Percentiles rank a stretch among this genome's conserved stretches.
Evolutionary conservation across 2,888 invertebrate genomes (phyloP).

Genomic region (Lepas anatifera): DNA sequence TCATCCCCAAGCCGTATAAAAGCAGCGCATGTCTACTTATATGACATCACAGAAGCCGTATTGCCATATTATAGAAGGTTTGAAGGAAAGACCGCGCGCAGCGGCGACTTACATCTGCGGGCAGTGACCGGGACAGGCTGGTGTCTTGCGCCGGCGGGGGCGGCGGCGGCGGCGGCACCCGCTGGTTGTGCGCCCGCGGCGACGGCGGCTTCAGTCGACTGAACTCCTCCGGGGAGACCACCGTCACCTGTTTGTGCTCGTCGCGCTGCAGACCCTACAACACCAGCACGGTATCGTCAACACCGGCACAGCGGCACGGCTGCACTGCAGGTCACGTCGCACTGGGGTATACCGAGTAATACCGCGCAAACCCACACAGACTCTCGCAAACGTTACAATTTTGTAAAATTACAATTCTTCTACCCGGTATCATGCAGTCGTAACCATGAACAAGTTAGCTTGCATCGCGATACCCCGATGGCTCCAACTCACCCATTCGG

Average conservation of each 20-base stretch:
- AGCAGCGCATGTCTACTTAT: too few relatives aligned
- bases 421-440: too few relatives aligned
- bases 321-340: background rate
- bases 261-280: background rate
- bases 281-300: background rate
- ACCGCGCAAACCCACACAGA: background rate
- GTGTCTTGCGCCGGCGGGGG: constrained; percentile 19
- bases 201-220: background rate
- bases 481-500: constrained; percentile 44
- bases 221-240: background rate
- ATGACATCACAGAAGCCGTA: too few relatives aligned
- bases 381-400: too few relatives aligned
- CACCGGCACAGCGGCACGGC: background rate
- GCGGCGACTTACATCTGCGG: background rate
- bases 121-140: constrained; percentile 30
- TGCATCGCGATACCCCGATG: too few relatives aligned
- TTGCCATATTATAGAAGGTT: too few relatives aligned
- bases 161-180: background rate
- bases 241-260: background rate
- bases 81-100: too few relatives aligned
- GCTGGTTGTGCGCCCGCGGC: background rate
- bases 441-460: too few relatives aligned
- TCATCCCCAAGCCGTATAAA: too few relatives aligned
- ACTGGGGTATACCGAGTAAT: background rate
- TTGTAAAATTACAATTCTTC: too few relatives aligned